A percentile compares a stretch with the other conserved stretches of the same genome.
Evolutionary conservation across 2,113 vertebrate species (phyloP).

Genomic region (Colaptes auratus): DNA sequence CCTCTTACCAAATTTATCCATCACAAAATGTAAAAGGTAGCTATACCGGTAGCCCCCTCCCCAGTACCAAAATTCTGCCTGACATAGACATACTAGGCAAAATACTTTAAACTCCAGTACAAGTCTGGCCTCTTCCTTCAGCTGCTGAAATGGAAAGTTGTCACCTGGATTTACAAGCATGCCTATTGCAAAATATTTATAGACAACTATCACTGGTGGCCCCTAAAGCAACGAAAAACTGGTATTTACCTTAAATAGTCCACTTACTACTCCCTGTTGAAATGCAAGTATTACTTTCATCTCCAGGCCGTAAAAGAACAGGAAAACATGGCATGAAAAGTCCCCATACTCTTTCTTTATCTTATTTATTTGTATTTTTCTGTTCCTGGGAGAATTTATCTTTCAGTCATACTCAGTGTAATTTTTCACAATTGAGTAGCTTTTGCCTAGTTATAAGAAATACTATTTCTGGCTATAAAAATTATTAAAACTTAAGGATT

Average conservation of each 20-base stretch:
- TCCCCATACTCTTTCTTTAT: constrained; percentile 18
- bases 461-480: constrained; percentile 58
- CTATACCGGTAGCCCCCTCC: too few relatives aligned
- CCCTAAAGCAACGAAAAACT: constrained; percentile 46
- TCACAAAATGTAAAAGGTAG: too few relatives aligned
- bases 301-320: constrained; percentile 53
- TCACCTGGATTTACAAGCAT: constrained; percentile 45
- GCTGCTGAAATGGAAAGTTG: constrained; percentile 4
- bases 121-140: background rate
- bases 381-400: constrained; percentile 45
- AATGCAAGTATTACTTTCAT: constrained; percentile 43
- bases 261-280: background rate
- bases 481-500: constrained; percentile 48
- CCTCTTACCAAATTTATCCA: too few relatives aligned
- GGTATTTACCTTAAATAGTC: constrained; percentile 55
- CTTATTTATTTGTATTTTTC: background rate
- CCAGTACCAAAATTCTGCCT: too few relatives aligned
- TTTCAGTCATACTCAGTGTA: constrained; percentile 46
- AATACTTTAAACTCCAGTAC: background rate
- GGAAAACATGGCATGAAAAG: constrained; percentile 52
- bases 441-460: constrained; percentile 52
- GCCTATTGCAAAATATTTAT: constrained; percentile 45
- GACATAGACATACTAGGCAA: background rate
- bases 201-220: background rate
- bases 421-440: constrained; percentile 72